A percentile compares a stretch with the other conserved stretches of the same genome.
phyloP scores from a whole-genome alignment of 2,888 invertebrate genomes.

The Chesias legatella region DNA sequence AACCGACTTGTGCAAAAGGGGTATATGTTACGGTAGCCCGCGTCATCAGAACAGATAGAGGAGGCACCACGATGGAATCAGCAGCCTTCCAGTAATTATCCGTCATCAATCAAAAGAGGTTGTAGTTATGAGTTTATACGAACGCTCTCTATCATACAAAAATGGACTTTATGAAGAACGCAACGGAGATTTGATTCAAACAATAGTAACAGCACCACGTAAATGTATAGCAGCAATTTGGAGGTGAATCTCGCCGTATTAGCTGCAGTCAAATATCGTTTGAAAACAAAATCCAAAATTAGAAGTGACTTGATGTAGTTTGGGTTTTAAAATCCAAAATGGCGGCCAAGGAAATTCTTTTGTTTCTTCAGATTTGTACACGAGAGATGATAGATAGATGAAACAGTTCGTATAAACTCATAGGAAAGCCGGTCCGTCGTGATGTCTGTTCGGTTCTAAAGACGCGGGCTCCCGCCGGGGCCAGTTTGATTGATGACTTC shows the following conservation, averaged over 20 bases:
- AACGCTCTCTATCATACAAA: conserved; percentile 33
- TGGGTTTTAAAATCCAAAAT: too few relatives aligned
- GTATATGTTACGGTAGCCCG: conserved; percentile 41
- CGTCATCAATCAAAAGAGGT: conserved; percentile 72
- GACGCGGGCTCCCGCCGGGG: conserved; percentile 65
- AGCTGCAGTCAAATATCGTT: not conserved
- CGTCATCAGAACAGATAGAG: conserved; percentile 78
- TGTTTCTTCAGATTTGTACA: too few relatives aligned
- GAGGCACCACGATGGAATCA: conserved; percentile 76
- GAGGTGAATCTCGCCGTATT: too few relatives aligned
- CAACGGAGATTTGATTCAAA: not conserved
- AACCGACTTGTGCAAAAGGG: conserved; percentile 29
- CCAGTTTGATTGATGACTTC: conserved; percentile 78
- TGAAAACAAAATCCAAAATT: not conserved
- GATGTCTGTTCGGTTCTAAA: conserved; percentile 76
- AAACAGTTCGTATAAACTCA: conserved; percentile 35
- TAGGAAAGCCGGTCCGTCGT: conserved; percentile 66
- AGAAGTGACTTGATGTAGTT: too few relatives aligned
- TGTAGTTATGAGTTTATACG: conserved; percentile 34
- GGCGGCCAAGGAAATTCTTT: too few relatives aligned
- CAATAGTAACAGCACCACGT: not conserved
- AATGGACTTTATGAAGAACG: not conserved
- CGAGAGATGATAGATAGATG: not conserved
- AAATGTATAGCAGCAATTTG: not conserved
- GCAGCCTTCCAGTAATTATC: conserved; percentile 68